Evolutionary conservation across 1,140 invertebrate genomes (phyloP), one percentile per base, ranked within the genome.

Genomic region (Drosophila mojavensis): DNA sequence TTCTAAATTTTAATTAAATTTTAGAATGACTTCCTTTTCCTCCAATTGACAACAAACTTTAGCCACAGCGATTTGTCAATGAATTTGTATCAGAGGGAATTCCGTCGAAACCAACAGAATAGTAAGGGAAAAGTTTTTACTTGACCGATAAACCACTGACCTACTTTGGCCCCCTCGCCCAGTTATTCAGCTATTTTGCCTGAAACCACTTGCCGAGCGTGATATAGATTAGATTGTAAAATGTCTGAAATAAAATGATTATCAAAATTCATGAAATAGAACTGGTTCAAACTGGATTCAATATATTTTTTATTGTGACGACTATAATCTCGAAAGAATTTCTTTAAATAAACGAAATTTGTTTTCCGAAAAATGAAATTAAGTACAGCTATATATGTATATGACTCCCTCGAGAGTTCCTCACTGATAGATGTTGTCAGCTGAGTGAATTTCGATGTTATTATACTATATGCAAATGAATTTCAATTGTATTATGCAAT

Each of bases 401-500:
- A 3, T 50, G 64, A 60, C 43, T 41, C 54, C 55, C 55, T 11
- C 10, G 0, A n/a, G 33, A 39, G n/a, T 41, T 28, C 50, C 45
- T 13, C 10, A 54, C 68, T 71, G 68, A 71, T 50, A 55, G 30
- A 26, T 55, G 50, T 61, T 61, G 50, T 61, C 64, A 73, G 64
- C 64, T 48, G 50, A 10, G 15, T 11, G 41, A 41, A 50, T 47
- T 47, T 59, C 10, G 15, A 58, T 33, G 11, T 56, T 13, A 15
- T 45, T 17, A 36, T 58, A 48, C 56, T 13, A 20, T 20, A 33
- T 9, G 24, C 0, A 28, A 20, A 48, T 48, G 61, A 50, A 30
- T 7, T n/a, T 50, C 24, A 30, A 51, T 15, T 61, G 11, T 39
- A 48, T 70, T 70, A 65, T 61, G 61, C 78, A 81, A 81, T 47